These are phyloP conservation scores for Perdita meconis DNA, from an alignment of 2,888 invertebrate genomes.

Conservation along the genomic window DNA sequence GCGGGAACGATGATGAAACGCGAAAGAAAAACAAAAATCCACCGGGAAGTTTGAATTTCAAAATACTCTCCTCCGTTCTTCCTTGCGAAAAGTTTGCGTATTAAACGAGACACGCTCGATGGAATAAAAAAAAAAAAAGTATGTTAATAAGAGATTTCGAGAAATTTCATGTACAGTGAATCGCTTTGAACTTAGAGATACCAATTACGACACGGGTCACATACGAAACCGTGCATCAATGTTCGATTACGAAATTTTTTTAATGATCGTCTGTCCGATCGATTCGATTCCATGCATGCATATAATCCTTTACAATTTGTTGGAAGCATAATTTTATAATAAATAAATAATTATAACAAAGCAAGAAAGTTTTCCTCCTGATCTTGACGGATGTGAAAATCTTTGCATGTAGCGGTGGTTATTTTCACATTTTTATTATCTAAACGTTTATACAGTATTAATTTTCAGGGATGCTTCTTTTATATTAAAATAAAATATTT, in stretches of 20 bases:
- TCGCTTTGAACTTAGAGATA: conserved; percentile 38
- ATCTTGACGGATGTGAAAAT: neutral
- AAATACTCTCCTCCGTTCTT: conserved; percentile 31
- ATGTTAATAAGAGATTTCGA: conserved; percentile 20
- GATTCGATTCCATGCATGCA: conserved; percentile 64
- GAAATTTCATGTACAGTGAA: conserved; percentile 35
- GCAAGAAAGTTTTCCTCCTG: conserved; percentile 4
- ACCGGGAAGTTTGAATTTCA: conserved; percentile 31
- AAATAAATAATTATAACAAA: conserved; percentile 80
- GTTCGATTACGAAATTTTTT: conserved; percentile 61
- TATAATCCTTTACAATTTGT: conserved; percentile 80
- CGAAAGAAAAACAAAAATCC: conserved; percentile 12
- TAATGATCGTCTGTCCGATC: conserved; percentile 58
- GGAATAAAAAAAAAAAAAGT: neutral
- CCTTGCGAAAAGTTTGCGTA: conserved; percentile 44
- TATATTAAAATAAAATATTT: neutral
- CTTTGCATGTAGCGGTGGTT: neutral
- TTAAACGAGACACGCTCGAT: conserved; percentile 3
- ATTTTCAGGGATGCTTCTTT: neutral
- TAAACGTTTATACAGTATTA: neutral
- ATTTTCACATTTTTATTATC: neutral
- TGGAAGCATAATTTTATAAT: conserved; percentile 81
- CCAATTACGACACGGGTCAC: conserved; percentile 36
- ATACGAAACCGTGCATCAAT: conserved; percentile 45
- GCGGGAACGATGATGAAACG: conserved; percentile 26